Conservation (phyloP, 2,797 vertebrate species). For the Odontamblyopus rebecca region DNA sequence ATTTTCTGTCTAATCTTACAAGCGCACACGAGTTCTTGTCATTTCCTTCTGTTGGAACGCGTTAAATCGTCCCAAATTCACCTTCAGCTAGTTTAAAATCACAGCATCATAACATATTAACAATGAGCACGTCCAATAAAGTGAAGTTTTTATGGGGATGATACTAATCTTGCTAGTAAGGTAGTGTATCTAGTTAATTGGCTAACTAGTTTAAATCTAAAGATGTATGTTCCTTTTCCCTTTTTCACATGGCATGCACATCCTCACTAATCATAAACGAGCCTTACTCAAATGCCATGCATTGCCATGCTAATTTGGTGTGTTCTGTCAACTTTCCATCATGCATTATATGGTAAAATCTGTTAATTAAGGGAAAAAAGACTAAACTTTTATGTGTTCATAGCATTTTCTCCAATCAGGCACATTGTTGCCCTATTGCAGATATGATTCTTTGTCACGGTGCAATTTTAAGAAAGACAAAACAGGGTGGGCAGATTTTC, state of each 20-base stretch:
- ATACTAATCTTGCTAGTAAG: not conserved
- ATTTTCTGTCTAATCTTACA: conserved; percentile 63
- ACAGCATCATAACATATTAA: not conserved
- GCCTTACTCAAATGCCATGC: too few relatives aligned
- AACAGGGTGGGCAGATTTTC: too few relatives aligned
- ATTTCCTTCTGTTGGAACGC: not conserved
- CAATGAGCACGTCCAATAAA: not conserved
- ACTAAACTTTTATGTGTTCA: too few relatives aligned
- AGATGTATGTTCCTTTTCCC: conserved; percentile 6
- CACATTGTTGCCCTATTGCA: too few relatives aligned
- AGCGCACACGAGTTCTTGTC: conserved; percentile 13
- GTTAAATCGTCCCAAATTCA: not conserved
- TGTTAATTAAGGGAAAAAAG: too few relatives aligned
- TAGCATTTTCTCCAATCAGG: too few relatives aligned
- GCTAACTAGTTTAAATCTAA: conserved; percentile 38
- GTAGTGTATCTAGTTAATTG: conserved; percentile 34
- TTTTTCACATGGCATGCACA: conserved; percentile 22
- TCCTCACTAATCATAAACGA: not conserved
- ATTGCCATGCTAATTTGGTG: too few relatives aligned
- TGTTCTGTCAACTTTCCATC: too few relatives aligned
- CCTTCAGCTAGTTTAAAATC: not conserved
- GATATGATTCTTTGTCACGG: too few relatives aligned
- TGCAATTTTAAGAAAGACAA: too few relatives aligned
- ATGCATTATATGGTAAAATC: too few relatives aligned
- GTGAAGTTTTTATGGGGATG: not conserved